Evolutionary conservation across 2,113 vertebrate species (phyloP).

Genomic region (Enhydra lutris): DNA sequence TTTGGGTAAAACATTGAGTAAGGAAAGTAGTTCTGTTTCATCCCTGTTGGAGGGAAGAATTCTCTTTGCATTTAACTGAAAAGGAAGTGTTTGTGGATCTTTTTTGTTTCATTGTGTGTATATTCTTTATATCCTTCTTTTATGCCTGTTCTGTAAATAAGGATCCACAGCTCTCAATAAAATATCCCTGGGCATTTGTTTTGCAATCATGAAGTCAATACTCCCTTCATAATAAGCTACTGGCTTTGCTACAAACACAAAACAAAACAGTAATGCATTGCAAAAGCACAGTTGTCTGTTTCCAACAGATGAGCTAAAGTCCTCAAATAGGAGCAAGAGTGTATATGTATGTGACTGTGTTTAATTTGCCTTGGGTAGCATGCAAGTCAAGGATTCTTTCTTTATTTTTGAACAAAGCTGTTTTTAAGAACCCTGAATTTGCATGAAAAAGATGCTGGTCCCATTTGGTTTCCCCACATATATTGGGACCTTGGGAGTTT

Average conservation of each 20-base stretch:
- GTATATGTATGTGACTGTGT: slow-evolving; percentile 30
- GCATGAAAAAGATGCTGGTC: slow-evolving; percentile 44
- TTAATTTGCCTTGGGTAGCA: slow-evolving; percentile 63
- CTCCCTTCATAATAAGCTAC: slow-evolving; percentile 44
- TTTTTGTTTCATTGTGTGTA: slow-evolving; percentile 39
- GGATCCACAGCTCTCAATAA: background rate
- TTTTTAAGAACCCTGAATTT: slow-evolving; percentile 54
- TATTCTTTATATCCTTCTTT: background rate
- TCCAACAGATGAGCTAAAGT: slow-evolving; percentile 56
- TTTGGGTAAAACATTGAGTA: background rate
- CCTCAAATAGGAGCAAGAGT: slow-evolving; percentile 62
- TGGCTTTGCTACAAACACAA: slow-evolving; percentile 57
- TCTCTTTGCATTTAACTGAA: slow-evolving; percentile 18
- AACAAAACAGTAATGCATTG: slow-evolving; percentile 39
- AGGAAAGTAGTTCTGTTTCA: slow-evolving; percentile 5
- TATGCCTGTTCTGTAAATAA: background rate
- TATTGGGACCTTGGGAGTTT: background rate
- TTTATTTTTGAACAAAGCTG: slow-evolving; percentile 28
- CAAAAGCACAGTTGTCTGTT: slow-evolving; percentile 59
- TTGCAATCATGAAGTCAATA: slow-evolving; percentile 75
- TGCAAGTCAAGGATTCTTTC: slow-evolving; percentile 32
- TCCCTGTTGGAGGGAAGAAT: slow-evolving; percentile 29
- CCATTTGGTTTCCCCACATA: slow-evolving; percentile 28
- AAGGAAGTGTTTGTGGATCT: background rate
- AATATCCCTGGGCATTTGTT: slow-evolving; percentile 72